These are phyloP conservation scores for Ptiloglossa arizonensis DNA, from an alignment of 1,140 invertebrate genomes.

Conservation along the genomic window DNA sequence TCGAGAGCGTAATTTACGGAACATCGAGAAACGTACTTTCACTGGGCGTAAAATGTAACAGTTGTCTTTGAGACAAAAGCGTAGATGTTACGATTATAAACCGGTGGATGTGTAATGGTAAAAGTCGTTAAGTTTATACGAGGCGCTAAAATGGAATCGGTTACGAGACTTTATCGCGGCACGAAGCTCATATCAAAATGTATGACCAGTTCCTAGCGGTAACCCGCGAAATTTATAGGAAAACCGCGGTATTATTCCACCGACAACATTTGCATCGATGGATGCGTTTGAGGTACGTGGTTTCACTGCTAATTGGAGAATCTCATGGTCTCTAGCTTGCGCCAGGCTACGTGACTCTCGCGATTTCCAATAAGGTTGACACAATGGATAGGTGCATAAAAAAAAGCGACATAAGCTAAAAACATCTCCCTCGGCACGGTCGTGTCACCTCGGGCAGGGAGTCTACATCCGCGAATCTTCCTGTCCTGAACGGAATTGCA, in stretches of 20 bases:
- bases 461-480: slow-evolving; percentile 29
- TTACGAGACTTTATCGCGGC: background rate
- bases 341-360: background rate
- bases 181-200: background rate
- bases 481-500: background rate
- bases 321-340: background rate
- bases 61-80: background rate
- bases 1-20: background rate
- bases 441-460: slow-evolving; percentile 3
- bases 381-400: slow-evolving; percentile 30
- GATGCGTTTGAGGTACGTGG: background rate
- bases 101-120: background rate
- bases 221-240: background rate
- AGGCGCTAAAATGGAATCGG: background rate
- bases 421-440: background rate
- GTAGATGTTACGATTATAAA: background rate
- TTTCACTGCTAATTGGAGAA: slow-evolving; percentile 19
- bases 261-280: background rate
- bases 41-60: background rate
- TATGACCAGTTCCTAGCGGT: background rate
- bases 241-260: background rate
- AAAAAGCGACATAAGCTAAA: slow-evolving; percentile 23
- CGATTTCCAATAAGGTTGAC: slow-evolving; percentile 14
- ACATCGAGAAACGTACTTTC: background rate
- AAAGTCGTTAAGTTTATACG: background rate